Conservation (phyloP, 1,140 invertebrate species). For the Hycleus cichorii region DNA sequence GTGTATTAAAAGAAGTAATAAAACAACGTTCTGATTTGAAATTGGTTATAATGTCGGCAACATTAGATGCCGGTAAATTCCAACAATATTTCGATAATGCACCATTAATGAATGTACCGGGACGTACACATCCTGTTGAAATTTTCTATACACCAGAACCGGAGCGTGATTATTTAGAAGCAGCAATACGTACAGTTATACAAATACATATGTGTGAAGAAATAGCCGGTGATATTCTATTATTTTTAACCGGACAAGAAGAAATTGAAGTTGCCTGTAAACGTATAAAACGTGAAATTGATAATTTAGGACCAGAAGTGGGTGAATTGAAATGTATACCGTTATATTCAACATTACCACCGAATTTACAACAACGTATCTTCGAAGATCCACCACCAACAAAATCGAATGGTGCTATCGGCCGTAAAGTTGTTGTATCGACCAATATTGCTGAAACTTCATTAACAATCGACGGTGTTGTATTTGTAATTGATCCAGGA, state of each 20-base stretch:
- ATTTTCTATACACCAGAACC: conserved; percentile 99
- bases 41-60: conserved; percentile 99
- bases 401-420: conserved; percentile 89
- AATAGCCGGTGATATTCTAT: conserved; percentile 81
- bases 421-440: conserved; percentile 93
- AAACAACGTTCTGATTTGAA: conserved; percentile 92
- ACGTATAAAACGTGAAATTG: conserved; percentile 92
- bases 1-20: conserved; percentile 94
- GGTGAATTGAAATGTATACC: conserved; percentile 98
- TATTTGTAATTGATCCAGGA: conserved; percentile 99
- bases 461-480: conserved; percentile 98
- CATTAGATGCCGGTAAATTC: conserved; percentile 99
- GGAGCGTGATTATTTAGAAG: conserved; percentile 96
- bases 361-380: conserved; percentile 94
- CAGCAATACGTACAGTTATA: conserved; percentile 95
- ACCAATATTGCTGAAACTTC: conserved; percentile 99
- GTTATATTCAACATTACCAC: conserved; percentile 95
- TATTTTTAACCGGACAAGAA: conserved; percentile 92
- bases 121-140: conserved; percentile 92
- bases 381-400: conserved; percentile 93
- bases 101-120: conserved; percentile 97
- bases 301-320: conserved; percentile 92
- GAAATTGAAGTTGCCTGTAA: conserved; percentile 99
- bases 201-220: conserved; percentile 99
- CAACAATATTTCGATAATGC: conserved; percentile 98